Evolutionary conservation across 2,113 vertebrate genomes (phyloP).

Genomic region (Ahaetulla prasina): DNA sequence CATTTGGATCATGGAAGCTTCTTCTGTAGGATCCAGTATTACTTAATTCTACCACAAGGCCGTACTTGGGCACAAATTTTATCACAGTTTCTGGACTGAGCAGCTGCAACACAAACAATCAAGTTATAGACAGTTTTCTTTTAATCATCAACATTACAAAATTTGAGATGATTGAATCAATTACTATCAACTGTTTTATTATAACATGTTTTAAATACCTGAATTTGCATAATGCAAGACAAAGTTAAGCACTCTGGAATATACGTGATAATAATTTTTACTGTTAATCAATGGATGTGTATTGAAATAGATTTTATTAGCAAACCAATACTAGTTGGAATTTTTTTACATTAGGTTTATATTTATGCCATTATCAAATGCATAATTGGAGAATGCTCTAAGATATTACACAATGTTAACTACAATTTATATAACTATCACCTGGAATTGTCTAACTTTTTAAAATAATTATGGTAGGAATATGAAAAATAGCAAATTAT

Average conservation of each 20-base stretch:
- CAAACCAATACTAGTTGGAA: not conserved
- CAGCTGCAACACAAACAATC: constrained; percentile 68
- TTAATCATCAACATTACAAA: not conserved
- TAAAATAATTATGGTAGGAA: not conserved
- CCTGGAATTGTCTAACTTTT: not conserved
- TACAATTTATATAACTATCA: not conserved
- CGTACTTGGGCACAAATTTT: constrained; percentile 87
- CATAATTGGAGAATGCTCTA: not conserved
- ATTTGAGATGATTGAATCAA: not conserved
- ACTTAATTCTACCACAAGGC: constrained; percentile 86
- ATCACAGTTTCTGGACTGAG: constrained; percentile 83
- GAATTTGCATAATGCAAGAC: not conserved
- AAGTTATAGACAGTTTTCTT: not conserved
- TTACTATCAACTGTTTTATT: not conserved
- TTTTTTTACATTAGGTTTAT: not conserved
- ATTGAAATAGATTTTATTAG: not conserved
- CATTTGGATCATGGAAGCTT: constrained; percentile 89
- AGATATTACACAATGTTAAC: not conserved
- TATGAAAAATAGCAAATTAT: not conserved
- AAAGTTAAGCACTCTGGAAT: constrained; percentile 14
- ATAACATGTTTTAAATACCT: not conserved
- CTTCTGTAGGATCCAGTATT: constrained; percentile 84
- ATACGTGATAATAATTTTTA: not conserved
- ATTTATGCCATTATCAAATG: not conserved
- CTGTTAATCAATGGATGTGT: not conserved